Conservation (phyloP, 2,113 vertebrate species). For the Toxotes chatareus region DNA sequence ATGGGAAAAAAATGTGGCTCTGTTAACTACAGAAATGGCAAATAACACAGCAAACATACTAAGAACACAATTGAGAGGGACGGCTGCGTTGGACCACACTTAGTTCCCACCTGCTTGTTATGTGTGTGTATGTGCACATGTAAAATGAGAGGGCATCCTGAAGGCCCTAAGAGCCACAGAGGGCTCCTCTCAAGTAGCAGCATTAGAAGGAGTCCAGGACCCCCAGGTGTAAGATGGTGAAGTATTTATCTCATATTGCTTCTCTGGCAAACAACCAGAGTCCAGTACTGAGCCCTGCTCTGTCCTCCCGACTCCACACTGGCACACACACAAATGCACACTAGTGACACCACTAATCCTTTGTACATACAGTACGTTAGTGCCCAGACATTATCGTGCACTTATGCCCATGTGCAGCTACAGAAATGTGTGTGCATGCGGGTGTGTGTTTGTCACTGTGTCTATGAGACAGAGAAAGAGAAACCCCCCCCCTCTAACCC, state of each 20-base stretch:
- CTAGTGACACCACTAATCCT: constrained; percentile 70
- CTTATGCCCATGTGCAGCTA: constrained; percentile 19
- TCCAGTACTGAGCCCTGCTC: constrained; percentile 71
- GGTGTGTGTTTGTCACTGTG: constrained; percentile 19
- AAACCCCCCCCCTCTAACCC: constrained; percentile 47
- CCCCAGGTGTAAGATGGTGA: constrained; percentile 76
- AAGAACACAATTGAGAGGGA: not conserved
- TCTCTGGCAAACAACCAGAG: constrained; percentile 72
- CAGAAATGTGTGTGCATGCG: constrained; percentile 3
- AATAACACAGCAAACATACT: not conserved
- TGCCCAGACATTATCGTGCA: constrained; percentile 28
- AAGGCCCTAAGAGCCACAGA: constrained; percentile 46
- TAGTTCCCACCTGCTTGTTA: not conserved
- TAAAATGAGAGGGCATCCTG: constrained; percentile 46
- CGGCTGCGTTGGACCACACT: not conserved
- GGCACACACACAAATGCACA: constrained; percentile 40
- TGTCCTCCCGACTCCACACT: constrained; percentile 58
- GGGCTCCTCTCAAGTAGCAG: constrained; percentile 60
- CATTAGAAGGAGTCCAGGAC: constrained; percentile 72
- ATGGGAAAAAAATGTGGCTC: not conserved
- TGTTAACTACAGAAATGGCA: not conserved
- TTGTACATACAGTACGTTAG: constrained; percentile 34
- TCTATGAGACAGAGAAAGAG: constrained; percentile 28
- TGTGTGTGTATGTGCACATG: constrained; percentile 30
- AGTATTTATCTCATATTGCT: constrained; percentile 81